Evolutionary conservation across 1,140 invertebrate species (phyloP), one percentile per base, ranked within the genome.

Genomic region (Caenorhabditis latens): DNA sequence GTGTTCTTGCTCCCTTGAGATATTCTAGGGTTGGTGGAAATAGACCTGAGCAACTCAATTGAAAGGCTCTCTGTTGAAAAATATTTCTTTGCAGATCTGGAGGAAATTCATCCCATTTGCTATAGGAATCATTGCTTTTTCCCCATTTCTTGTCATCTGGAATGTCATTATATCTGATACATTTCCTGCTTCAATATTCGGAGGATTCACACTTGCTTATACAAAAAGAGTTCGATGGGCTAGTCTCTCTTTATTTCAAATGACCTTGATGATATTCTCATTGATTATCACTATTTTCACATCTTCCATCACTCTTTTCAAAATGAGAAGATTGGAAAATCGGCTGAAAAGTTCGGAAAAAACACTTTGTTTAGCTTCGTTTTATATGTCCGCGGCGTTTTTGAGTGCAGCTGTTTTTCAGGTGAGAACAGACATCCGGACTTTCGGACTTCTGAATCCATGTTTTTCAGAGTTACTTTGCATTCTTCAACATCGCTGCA

Each of bases 81-180:
- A 50, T 50, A 50, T 71, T 46, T 71, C 46, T 50, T 79, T 79
- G 32, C n/a, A 79, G 71, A 79, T 79, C n/a, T 79, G 71, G 71
- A 46, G 43, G 9, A 46, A n/a, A n/a, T 79, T 79, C 71, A 79
- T 79, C 46, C 71, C 71, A 24, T 24, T 79, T 40, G 14, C 71
- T 2, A 50, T 79, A 4, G n/a, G 9, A 2, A 32, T 79, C n/a
- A 79, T 79, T 9, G 11, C 21, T 16, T 50, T 50, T 2, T 50
- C 46, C 5, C 71, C 71, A 16, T 79, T 79, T 50, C 46, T 79
- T 13, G 71, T 79, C 2, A 50, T 79, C 24, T 79, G 71, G 71
- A 79, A 79, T 79, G 71, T 79, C 5, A 53, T 79, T 11, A 48
- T 79, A 19, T 79, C 71, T 0, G 13, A 50, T 13, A 79, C 71